Base-by-base conservation (phyloP, 1,140 invertebrate species). In the Holcopasites calliopsidis region DNA sequence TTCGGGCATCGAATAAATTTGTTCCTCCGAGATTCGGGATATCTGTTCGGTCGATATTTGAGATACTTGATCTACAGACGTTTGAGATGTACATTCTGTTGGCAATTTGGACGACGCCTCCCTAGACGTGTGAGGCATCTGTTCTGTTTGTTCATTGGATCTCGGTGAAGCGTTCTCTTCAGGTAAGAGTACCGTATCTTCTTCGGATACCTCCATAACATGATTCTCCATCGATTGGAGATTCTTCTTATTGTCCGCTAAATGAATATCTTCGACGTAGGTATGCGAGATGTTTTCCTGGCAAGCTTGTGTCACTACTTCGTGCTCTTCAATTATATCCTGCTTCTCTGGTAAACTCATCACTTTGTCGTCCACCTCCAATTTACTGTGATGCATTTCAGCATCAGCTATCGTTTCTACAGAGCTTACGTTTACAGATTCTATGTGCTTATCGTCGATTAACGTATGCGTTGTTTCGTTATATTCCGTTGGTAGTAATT, bases 1-100 rank as follows among this genome's bases (percentile, higher is more conserved):
- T 8, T 90, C 87, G 0, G 85, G 68, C 18, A 87, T 85, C 23
- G 87, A 83, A 61, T 86, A 90, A 38, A 91, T 88, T 31, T 87
- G 86, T 35, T 88, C 84, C 7, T 80, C 79, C 0, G 87, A 80
- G 2, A 89, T 66, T 54, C 85, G 87, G 1, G 86, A 77, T 8
- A 89, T 81, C n/a, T 83, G 79, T 26, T 86, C 87, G 3, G 79
- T 82, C 3, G 85, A 83, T 5, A 88, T 83, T 49, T 87, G 88
- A 6, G 86, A 28, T 8, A 88, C 82, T 47, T 88, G 79, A 35
- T 88, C 85, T 23, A 86, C 80, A 0, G 88, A 82, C 10, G 85
- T 74, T 40, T 87, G 83, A 8, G 85, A 68, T 8, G 79, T 69
- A 74, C 85, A 86, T 33, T 86, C 84, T 6, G 80, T 76, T 18